These are phyloP conservation scores for Seira sanloemensis DNA, from an alignment of 2,888 invertebrate genomes.

Conservation along the genomic window DNA sequence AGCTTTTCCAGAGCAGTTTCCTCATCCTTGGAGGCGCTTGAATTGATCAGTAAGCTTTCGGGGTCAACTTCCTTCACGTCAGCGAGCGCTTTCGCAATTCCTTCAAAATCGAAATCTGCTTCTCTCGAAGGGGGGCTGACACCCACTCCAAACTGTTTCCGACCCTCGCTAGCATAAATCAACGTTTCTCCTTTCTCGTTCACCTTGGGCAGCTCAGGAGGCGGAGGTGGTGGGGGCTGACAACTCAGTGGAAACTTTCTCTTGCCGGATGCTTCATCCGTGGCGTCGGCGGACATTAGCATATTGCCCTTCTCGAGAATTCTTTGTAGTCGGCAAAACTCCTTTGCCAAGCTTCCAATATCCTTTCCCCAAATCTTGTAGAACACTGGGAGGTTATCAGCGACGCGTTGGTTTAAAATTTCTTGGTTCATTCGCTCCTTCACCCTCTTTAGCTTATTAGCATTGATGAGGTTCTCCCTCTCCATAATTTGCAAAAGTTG, in stretches of 20 bases:
- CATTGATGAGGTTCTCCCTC: constrained; percentile 31
- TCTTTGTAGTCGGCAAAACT: constrained; percentile 24
- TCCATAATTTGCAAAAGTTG: constrained; percentile 41
- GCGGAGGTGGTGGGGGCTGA: neutral
- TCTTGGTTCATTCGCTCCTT: constrained; percentile 17
- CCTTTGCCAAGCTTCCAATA: constrained; percentile 11
- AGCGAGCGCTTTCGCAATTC: neutral
- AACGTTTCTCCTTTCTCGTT: neutral
- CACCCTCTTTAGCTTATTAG: constrained; percentile 34
- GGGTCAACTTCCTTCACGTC: neutral
- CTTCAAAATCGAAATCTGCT: neutral
- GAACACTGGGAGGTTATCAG: constrained; percentile 30
- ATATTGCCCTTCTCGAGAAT: neutral
- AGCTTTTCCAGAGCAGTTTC: neutral
- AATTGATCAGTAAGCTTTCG: neutral
- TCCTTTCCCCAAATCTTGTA: constrained; percentile 27
- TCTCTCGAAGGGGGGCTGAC: neutral
- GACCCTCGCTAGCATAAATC: neutral
- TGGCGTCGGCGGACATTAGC: neutral
- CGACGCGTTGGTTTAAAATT: neutral
- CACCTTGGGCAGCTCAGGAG: neutral
- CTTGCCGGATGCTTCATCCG: neutral
- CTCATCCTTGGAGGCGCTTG: neutral
- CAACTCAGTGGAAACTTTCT: neutral
- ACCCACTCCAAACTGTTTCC: neutral